A percentile compares a stretch with the other conserved stretches of the same genome.
Evolutionary conservation across 2,888 invertebrate species (phyloP).

Genomic region (Drosophila mercatorum): DNA sequence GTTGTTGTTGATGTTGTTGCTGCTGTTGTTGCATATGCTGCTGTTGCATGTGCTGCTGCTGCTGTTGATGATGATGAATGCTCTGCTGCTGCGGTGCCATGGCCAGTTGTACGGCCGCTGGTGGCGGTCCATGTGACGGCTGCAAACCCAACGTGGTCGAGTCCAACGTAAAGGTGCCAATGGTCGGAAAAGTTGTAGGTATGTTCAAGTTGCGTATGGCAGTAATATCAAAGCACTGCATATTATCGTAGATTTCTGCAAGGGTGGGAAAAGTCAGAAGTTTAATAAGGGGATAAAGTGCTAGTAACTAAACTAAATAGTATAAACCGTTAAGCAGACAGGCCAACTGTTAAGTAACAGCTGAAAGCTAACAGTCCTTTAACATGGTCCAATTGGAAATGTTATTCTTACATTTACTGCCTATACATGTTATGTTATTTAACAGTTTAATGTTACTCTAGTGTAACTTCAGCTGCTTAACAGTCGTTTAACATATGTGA

Average conservation of each 20-base stretch:
- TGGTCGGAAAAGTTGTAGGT: constrained; percentile 84
- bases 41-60: constrained; percentile 64
- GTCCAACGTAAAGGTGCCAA: constrained; percentile 85
- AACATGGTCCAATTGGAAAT: background rate
- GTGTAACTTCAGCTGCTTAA: background rate
- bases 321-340: background rate
- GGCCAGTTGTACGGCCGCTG: constrained; percentile 60
- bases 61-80: constrained; percentile 61
- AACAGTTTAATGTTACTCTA: no score
- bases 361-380: no score
- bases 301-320: background rate
- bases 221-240: constrained; percentile 84
- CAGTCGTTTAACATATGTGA: background rate
- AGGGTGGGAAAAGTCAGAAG: background rate
- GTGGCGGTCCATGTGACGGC: constrained; percentile 61
- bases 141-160: constrained; percentile 76
- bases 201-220: constrained; percentile 84
- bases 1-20: constrained; percentile 63
- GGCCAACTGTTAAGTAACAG: no score
- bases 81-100: constrained; percentile 52
- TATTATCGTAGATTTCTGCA: constrained; percentile 84
- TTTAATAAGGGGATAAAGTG: background rate
- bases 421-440: background rate
- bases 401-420: background rate
- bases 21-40: constrained; percentile 63